Percentiles rank a stretch among this genome's conserved stretches.
These are phyloP conservation scores for Eupithecia dodoneata DNA, from an alignment of 2,888 invertebrate genomes.

Conservation along the genomic window DNA sequence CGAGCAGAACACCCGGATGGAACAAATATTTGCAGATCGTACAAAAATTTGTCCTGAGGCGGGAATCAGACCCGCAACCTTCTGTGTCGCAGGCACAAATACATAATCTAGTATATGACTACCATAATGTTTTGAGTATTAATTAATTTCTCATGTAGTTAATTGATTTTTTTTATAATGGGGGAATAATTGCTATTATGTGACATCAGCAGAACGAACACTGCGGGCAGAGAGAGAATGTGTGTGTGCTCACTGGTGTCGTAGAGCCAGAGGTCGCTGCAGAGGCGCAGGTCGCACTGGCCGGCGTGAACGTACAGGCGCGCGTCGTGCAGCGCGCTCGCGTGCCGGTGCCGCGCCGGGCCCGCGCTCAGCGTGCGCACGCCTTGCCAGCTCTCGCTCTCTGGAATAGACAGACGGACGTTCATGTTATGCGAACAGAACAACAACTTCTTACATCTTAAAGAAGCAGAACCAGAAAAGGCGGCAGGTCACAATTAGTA, in stretches of 20 bases:
- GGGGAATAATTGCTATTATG: no score
- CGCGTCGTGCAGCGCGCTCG: slow-evolving; percentile 90
- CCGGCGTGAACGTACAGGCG: slow-evolving; percentile 95
- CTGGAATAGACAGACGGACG: slow-evolving; percentile 67
- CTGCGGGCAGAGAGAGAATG: not conserved
- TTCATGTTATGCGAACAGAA: not conserved
- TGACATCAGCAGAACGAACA: no score
- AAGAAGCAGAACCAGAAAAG: not conserved
- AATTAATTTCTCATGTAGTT: no score
- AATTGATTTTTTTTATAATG: no score
- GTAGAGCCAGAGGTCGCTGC: slow-evolving; percentile 91
- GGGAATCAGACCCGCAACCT: no score
- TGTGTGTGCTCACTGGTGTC: slow-evolving; percentile 84
- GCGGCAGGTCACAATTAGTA: not conserved
- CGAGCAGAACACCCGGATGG: no score
- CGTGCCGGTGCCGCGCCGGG: slow-evolving; percentile 92
- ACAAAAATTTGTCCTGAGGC: no score
- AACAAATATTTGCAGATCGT: no score
- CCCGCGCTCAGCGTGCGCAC: slow-evolving; percentile 71
- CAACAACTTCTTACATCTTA: no score
- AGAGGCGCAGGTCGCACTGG: slow-evolving; percentile 92
- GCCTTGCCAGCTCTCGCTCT: slow-evolving; percentile 92
- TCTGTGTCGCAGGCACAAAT: no score
- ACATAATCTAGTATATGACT: no score
- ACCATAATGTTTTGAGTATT: no score